Conservation (phyloP, 2,113 vertebrate genomes). For the Sclerurus mexicanus region DNA sequence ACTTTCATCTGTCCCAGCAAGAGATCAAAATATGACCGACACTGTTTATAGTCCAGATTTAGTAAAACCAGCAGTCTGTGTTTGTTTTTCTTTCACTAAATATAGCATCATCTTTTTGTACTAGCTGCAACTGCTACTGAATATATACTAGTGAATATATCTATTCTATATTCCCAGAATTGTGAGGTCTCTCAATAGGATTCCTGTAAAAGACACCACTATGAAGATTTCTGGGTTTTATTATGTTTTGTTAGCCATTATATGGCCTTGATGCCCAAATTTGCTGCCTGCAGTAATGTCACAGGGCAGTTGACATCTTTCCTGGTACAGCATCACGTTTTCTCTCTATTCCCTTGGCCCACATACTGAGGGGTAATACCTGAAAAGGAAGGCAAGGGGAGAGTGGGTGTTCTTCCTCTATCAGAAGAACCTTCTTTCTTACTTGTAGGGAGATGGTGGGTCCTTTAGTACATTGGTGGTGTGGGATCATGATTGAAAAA, state of each 20-base stretch:
- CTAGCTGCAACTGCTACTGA: not conserved
- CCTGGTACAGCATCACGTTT: not conserved
- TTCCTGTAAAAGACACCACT: not conserved
- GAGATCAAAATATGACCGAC: not conserved
- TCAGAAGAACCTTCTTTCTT: not conserved
- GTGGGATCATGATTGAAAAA: not conserved
- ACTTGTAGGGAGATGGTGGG: not conserved
- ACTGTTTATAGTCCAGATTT: not conserved
- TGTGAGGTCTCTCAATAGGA: not conserved
- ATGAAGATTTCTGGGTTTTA: not conserved
- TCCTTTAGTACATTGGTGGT: fast-evolving
- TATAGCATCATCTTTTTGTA: not conserved
- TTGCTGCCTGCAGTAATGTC: not conserved
- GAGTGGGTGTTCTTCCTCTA: not conserved
- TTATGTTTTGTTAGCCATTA: not conserved
- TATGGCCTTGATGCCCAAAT: not conserved
- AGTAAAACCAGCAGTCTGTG: not conserved
- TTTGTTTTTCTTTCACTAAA: not conserved
- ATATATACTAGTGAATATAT: not conserved
- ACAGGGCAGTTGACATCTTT: fast-evolving
- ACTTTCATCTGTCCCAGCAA: not conserved
- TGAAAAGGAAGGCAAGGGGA: not conserved
- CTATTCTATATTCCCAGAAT: not conserved
- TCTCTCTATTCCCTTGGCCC: not conserved
- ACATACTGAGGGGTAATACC: not conserved